Conservation (phyloP, 2,797 vertebrate species). For the Columba guinea region DNA sequence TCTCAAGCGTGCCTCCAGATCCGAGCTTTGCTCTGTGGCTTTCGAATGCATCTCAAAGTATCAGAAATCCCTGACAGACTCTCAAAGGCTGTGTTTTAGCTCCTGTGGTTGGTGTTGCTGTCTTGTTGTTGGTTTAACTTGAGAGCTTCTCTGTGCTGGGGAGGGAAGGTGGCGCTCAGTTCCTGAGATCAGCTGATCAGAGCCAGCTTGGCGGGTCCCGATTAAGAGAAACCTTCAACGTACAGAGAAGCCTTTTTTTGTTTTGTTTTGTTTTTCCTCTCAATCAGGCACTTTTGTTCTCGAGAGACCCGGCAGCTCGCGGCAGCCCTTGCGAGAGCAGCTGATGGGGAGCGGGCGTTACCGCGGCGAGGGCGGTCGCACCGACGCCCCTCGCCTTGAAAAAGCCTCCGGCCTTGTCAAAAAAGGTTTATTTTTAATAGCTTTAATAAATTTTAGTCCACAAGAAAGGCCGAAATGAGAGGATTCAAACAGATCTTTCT, state of each 20-base stretch:
- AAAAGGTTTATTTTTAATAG: not conserved
- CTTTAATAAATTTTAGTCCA: not conserved
- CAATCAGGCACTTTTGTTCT: no score
- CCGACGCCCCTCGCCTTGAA: no score
- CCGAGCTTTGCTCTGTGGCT: not conserved
- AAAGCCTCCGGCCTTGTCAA: not conserved
- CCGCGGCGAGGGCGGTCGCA: no score
- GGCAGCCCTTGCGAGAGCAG: no score
- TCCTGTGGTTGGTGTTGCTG: not conserved
- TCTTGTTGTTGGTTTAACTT: not conserved
- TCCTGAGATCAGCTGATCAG: no score
- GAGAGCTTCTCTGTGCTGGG: not conserved
- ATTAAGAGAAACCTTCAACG: no score
- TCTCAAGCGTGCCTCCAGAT: not conserved
- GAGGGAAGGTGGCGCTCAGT: not conserved
- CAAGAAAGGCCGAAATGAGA: not conserved
- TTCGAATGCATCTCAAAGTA: not conserved
- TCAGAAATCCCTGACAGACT: not conserved
- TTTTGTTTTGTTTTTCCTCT: no score
- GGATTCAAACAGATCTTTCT: not conserved
- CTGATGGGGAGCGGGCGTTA: no score
- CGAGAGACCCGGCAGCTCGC: no score
- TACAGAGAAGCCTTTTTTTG: no score
- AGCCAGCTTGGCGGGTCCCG: no score
- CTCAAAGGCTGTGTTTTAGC: not conserved